Base-by-base conservation (phyloP, 1,140 invertebrate genomes). In the Nebria ingens region DNA sequence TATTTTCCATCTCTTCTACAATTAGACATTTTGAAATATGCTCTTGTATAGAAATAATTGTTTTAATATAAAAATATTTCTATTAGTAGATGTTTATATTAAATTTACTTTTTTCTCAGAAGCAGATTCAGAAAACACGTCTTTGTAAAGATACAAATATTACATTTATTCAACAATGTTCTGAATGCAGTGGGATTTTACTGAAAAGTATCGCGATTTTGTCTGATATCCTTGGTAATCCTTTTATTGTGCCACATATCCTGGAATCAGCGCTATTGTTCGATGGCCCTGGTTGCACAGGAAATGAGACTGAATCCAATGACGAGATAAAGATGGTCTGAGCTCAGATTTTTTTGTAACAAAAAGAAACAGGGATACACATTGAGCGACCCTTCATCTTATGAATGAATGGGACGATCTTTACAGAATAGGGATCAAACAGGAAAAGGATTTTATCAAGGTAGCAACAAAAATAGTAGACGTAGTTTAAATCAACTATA, bases 161-260 rank as follows among this genome's bases (percentile, higher is more conserved):
- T 45, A 45, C 40, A 45, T 45, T 45, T 45, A 45, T 45, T 45
- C 40, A 45, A 45, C 17, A 45, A 17, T n/a, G 17, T 45, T 13
- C 15, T 4, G 15, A 45, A 45, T 45, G 40, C 9, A 45, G 40
- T 45, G 4, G 40, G 40, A 45, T 45, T 45, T 45, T 12, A 17
- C 6, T 45, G 40, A 45, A 45, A 45, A 45, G 40, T 17, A 17
- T 11, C 6, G 15, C 17, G 40, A 45, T 45, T 45, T 45, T 45
- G 40, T 34, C 40, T 17, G 40, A 45, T 45, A 45, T 45, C 40
- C 40, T 17, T 11, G 15, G 40, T 45, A 45, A 45, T 45, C 40
- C 40, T 45, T 45, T 45, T 45, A 45, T 45, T 45, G 40, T 45
- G 40, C 9, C 40, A 45, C 40, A 45, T 45, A 45, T 45, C 40